Percentiles rank a stretch among this genome's conserved stretches.
Conservation (phyloP, 2,797 vertebrate genomes). For the Spatula versicolor region DNA sequence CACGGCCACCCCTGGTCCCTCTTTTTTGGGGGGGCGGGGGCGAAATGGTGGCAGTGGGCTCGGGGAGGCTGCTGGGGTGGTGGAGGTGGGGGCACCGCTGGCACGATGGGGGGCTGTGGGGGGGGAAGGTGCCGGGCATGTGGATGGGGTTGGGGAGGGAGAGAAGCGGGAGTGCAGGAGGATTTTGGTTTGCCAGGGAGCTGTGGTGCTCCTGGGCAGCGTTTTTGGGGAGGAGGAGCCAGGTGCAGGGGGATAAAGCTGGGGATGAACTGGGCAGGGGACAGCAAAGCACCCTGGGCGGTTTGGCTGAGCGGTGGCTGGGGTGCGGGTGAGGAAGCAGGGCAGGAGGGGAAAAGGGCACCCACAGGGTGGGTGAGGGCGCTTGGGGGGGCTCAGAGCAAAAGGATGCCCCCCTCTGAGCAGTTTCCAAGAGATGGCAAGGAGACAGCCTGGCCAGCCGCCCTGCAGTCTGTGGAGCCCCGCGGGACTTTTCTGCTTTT, state of each 20-base stretch:
- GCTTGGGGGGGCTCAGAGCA: background rate
- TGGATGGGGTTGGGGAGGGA: background rate
- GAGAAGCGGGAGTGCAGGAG: background rate
- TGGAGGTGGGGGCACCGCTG: background rate
- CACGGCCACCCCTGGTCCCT: background rate
- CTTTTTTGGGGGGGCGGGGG: too few relatives aligned
- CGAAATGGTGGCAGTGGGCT: background rate
- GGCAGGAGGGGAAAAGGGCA: background rate
- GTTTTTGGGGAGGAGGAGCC: background rate
- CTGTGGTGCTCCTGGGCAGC: rapidly evolving
- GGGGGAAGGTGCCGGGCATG: rapidly evolving
- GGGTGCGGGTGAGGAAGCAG: background rate
- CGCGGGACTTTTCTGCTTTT: background rate
- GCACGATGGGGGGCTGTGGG: rapidly evolving
- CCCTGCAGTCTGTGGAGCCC: background rate
- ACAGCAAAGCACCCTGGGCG: rapidly evolving
- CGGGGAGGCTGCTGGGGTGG: background rate
- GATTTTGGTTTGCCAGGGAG: rapidly evolving
- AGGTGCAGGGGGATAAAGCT: background rate
- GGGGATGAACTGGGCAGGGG: background rate
- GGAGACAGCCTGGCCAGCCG: background rate
- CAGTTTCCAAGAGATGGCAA: background rate
- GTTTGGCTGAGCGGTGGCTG: background rate
- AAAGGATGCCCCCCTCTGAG: background rate
- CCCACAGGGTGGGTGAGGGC: rapidly evolving